These are phyloP conservation scores for Actinia tenebrosa DNA, from an alignment of 64 coral and sea anemone species.

Conservation along the genomic window DNA sequence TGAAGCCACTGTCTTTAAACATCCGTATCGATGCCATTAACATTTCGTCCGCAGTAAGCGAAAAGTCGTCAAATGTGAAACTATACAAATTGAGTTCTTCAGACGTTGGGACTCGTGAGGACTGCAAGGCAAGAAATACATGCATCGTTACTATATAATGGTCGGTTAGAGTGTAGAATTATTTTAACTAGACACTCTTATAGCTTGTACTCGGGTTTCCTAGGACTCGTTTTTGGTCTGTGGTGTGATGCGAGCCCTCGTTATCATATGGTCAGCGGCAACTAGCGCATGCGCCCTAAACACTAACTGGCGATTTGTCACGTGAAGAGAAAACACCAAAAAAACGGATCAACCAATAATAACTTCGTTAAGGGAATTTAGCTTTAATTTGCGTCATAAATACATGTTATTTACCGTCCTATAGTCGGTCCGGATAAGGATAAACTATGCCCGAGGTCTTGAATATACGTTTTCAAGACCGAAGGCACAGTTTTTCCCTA, in stretches of 20 bases:
- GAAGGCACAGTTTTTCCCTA: too few relatives aligned
- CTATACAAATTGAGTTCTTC: constrained; percentile 69
- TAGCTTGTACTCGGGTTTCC: too few relatives aligned
- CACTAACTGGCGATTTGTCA: not conserved
- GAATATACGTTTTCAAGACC: too few relatives aligned
- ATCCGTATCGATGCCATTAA: constrained; percentile 84
- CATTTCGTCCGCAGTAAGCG: constrained; percentile 85
- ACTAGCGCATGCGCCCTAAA: not conserved
- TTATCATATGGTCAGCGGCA: not conserved
- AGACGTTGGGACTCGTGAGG: constrained; percentile 53
- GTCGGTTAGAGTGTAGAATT: not conserved
- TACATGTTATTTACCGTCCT: too few relatives aligned
- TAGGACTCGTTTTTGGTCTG: too few relatives aligned
- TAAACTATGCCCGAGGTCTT: too few relatives aligned
- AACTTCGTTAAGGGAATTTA: too few relatives aligned
- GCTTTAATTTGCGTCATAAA: too few relatives aligned
- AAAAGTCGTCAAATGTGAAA: constrained; percentile 94
- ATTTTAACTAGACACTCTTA: not conserved
- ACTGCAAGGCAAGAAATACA: constrained; percentile 31
- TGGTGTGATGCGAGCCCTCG: not conserved
- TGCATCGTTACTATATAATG: not conserved
- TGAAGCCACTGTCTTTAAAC: constrained; percentile 95
- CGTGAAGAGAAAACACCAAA: too few relatives aligned
- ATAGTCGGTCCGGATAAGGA: too few relatives aligned
- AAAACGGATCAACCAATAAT: too few relatives aligned